Conservation (phyloP, 2,113 vertebrate genomes). For the Charadrius vociferus region DNA sequence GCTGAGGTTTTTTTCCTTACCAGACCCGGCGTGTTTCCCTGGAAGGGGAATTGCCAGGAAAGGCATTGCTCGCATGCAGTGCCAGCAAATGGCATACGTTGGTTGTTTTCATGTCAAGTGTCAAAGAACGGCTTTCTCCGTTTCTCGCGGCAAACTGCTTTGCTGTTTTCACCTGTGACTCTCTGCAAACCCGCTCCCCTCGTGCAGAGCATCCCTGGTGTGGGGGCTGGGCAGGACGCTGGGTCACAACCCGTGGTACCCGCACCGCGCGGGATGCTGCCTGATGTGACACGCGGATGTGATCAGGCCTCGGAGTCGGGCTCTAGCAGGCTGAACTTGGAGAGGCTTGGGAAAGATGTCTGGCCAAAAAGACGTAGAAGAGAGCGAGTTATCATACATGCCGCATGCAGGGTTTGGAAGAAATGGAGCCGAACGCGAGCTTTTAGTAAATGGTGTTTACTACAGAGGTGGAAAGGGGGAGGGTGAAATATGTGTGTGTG, state of each 20-base stretch:
- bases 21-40: accelerated
- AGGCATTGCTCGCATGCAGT: accelerated
- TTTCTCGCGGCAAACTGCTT: background rate
- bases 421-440: accelerated
- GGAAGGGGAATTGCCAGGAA: too few relatives aligned
- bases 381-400: accelerated
- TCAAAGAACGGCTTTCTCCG: background rate
- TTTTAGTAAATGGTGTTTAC: background rate
- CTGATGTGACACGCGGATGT: background rate
- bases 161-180: background rate
- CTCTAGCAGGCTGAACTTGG: background rate
- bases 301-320: too few relatives aligned
- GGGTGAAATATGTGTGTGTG: background rate
- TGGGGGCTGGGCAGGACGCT: background rate
- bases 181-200: background rate
- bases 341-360: background rate
- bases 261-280: background rate
- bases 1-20: background rate
- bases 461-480: background rate
- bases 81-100: background rate
- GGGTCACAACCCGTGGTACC: background rate
- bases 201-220: background rate
- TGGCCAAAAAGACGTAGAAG: background rate
- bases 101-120: accelerated
- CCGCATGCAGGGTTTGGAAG: accelerated